These are phyloP conservation scores for Limnephilus marmoratus DNA, from an alignment of 2,888 invertebrate genomes.

Conservation along the genomic window DNA sequence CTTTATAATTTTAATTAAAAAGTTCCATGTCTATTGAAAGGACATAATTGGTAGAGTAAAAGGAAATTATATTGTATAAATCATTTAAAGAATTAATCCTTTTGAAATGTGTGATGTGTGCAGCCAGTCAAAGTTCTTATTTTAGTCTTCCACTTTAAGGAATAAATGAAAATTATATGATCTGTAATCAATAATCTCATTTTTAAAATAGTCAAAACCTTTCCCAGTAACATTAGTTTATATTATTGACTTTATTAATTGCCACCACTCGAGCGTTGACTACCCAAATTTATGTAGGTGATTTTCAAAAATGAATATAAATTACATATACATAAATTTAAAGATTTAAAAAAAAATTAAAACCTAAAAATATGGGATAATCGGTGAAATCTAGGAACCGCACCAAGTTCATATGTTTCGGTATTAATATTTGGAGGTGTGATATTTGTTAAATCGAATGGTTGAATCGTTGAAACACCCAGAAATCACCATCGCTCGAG, in stretches of 20 bases:
- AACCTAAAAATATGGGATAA: too few species aligned
- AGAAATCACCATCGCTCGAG: too few species aligned
- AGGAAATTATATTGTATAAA: not conserved
- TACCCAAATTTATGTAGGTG: too few species aligned
- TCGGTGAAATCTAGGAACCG: too few species aligned
- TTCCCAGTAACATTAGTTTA: slow-evolving; percentile 3
- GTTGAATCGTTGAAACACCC: too few species aligned
- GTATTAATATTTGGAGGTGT: too few species aligned
- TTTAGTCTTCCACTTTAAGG: too few species aligned
- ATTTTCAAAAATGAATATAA: too few species aligned
- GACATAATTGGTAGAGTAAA: not conserved
- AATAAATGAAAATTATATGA: not conserved
- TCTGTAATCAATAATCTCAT: not conserved
- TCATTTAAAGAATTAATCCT: not conserved
- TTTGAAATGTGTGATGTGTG: not conserved
- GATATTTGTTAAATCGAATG: too few species aligned
- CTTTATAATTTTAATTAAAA: not conserved
- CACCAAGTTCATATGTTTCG: too few species aligned
- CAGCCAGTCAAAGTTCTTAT: not conserved
- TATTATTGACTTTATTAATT: not conserved
- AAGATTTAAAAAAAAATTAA: too few species aligned
- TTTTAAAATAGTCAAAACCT: not conserved
- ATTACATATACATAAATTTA: too few species aligned
- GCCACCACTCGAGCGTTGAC: not conserved
- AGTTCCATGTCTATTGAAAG: not conserved